Base-by-base conservation (phyloP, 2,888 invertebrate genomes). In the Drosophila tripunctata region DNA sequence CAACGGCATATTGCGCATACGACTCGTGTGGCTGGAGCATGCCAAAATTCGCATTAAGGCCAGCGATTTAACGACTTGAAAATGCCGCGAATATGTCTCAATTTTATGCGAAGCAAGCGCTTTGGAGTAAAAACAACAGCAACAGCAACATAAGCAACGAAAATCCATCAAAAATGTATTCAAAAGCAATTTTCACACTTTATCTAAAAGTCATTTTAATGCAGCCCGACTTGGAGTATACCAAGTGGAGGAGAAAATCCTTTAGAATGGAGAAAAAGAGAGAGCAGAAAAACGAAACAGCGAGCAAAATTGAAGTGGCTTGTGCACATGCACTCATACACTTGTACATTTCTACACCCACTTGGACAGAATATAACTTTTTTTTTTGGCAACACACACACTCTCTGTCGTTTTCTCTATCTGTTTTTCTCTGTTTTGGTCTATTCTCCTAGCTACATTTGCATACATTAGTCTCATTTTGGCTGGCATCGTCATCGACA, bases 141-240 rank as follows among this genome's bases (percentile, higher is more conserved):
- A 51, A 14, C 52, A 19, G 19, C 36, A 54, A 36, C 31, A 45
- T 30, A 5, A 31, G 31, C 12, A 12, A n/a, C 10, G 48, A 48
- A 67, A 58, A 52, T 57, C 61, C 75, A 67, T 72, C 77, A 64
- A 58, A 76, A 61, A 64, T 47, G 50, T 75, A 79, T 76, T 76
- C 79, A 71, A 76, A 79, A 71, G 76, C 76, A 78, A 76, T 76
- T 76, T 76, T 67, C 76, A 63, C 68, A 57, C 68, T 77, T 79
- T 77, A 77, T 77, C 76, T 78, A 57, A 63, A 65, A 77, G 76
- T 76, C 76, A 75, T 77, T 79, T 78, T 75, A 63, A 79, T 76
- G 76, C 64, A 65, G 62, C 51, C 62, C 30, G 22, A 6, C 40
- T 45, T 45, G 19, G 7, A 38, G 14, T 33, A 10, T 47, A 21